phyloP scores from a whole-genome alignment of 53 echinoderm and acorn worm genomes.

The Pentamera pediparva region DNA sequence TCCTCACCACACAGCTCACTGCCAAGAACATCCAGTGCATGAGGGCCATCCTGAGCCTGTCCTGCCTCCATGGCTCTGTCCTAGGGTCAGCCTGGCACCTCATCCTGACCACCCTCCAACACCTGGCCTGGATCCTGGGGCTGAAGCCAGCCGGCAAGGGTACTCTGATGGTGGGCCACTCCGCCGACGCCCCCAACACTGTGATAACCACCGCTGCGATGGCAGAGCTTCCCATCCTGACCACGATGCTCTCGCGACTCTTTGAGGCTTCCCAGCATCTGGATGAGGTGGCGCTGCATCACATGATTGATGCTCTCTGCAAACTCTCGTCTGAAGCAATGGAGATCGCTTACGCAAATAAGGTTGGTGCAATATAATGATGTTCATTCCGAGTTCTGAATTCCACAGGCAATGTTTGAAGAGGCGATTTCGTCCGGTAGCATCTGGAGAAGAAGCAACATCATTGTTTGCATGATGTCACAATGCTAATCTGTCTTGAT shows the following conservation, averaged over 20 bases:
- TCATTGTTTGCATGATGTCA: background rate
- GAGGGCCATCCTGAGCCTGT: slow-evolving; percentile 87
- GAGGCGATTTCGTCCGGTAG: background rate
- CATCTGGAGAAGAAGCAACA: background rate
- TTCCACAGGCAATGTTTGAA: too few species aligned
- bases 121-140: slow-evolving; percentile 93
- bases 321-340: slow-evolving; percentile 90
- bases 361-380: slow-evolving; percentile 45
- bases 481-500: too few species aligned
- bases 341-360: slow-evolving; percentile 90
- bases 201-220: slow-evolving; percentile 98
- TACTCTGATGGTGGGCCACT: slow-evolving; percentile 66
- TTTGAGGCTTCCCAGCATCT: slow-evolving; percentile 98
- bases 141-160: slow-evolving; percentile 82
- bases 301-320: slow-evolving; percentile 90
- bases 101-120: slow-evolving; percentile 84
- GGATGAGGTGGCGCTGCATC: slow-evolving; percentile 94
- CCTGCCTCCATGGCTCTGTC: slow-evolving; percentile 89
- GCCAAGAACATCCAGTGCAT: slow-evolving; percentile 97
- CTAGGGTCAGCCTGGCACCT: slow-evolving; percentile 92
- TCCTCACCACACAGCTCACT: slow-evolving; percentile 32
- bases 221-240: slow-evolving; percentile 88
- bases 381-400: background rate
- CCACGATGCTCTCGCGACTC: slow-evolving; percentile 86
- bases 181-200: slow-evolving; percentile 79